Base-by-base conservation (phyloP, 2,797 vertebrate species). In the Trematomus bernacchii region DNA sequence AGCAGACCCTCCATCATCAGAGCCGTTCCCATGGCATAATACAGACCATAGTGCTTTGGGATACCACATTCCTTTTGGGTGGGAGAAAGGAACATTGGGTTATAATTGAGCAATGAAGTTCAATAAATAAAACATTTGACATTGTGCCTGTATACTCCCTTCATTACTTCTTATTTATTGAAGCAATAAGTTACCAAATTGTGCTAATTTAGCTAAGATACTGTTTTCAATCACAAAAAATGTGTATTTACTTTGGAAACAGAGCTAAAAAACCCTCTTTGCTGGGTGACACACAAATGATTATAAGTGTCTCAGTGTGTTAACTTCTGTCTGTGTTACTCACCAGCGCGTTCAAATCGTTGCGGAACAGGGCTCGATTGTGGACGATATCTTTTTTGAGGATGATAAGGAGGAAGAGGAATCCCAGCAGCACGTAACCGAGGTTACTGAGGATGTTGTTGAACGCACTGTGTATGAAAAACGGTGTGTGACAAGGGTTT, bases 371-470 rank as follows among this genome's bases (percentile, higher is more conserved):
- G 0, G 96, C 97, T 4, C 96, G 94, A 78, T 96, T 98, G 92
- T 99, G 97, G 65, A 94, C 90, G 73, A 99, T 95, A 79, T 99
- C 98, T 18, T 96, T 94, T 87, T 96, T 97, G 43, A 98, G 94
- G 77, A 98, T 96, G 76, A 99, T 98, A 33, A 99, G 95, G 73
- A 99, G 95, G 90, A 99, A 99, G 1, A 99, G 96, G 55, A 99
- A 83, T 1, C 98, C 98, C 90, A 99, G 95, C 95, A 99, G 94
- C 85, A 99, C 92, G 27, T 99, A 99, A 40, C 98, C 98, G 18
- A 99, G 87, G 92, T 99, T 99, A 93, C 98, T 99, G 66, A 99
- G 94, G 93, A 99, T 99, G 93, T 99, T 99, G 95, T 99, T 99
- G 94, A 99, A 99, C 5, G 98, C 96, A 75, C 98, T 99, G 87